These are phyloP conservation scores for Syngnathus rostellatus DNA, from an alignment of 2,797 vertebrate genomes.

Conservation along the genomic window DNA sequence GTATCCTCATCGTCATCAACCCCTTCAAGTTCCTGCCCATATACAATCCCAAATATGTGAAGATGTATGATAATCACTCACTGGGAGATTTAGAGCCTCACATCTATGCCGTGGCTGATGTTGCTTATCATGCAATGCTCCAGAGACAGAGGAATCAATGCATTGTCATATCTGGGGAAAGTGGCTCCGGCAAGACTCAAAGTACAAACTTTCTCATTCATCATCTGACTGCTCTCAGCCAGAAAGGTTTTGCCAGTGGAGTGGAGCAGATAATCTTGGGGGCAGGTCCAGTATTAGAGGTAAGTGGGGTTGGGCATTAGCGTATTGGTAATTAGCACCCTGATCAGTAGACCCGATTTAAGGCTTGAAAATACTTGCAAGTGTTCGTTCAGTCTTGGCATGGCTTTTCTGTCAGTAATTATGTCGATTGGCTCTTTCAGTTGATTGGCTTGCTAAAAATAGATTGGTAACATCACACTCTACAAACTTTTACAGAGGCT, in stretches of 20 bases:
- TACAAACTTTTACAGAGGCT: neutral
- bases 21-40: conserved; percentile 97
- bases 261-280: conserved; percentile 98
- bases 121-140: conserved; percentile 95
- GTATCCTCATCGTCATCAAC: conserved; percentile 95
- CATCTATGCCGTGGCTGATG: conserved; percentile 95
- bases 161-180: conserved; percentile 97
- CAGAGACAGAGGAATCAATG: conserved; percentile 89
- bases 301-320: conserved; percentile 45
- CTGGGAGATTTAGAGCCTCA: conserved; percentile 91
- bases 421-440: neutral
- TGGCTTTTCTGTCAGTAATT: neutral
- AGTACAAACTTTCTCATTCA: conserved; percentile 99
- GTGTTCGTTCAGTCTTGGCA: neutral
- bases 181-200: conserved; percentile 96
- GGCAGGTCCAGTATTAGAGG: conserved; percentile 96
- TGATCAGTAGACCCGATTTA: neutral
- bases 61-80: conserved; percentile 96
- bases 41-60: conserved; percentile 98
- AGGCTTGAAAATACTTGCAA: neutral
- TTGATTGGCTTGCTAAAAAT: neutral
- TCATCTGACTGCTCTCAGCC: conserved; percentile 95
- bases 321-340: too few relatives aligned
- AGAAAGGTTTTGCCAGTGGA: conserved; percentile 97
- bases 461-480: neutral